Conservation (phyloP, 2,113 vertebrate species). For the Condylura cristata region DNA sequence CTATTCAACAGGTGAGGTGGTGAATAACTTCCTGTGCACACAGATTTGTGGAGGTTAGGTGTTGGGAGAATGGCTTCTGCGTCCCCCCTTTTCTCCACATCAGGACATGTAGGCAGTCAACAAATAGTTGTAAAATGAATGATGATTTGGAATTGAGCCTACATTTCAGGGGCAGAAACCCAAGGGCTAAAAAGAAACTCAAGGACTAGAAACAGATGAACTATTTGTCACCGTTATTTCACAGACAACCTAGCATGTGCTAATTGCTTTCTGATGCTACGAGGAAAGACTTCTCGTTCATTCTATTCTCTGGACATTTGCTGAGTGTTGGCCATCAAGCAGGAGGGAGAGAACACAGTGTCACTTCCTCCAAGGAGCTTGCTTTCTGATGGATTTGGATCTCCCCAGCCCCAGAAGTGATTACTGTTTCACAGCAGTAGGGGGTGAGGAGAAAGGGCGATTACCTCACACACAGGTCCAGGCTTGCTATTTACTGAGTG, state of each 20-base stretch:
- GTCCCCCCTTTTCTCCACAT: background rate
- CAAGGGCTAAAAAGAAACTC: too few species aligned
- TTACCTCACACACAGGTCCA: background rate
- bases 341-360: background rate
- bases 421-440: background rate
- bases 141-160: background rate
- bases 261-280: background rate
- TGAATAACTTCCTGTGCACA: background rate
- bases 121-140: background rate
- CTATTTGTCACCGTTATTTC: background rate
- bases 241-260: background rate
- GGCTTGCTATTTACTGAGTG: background rate
- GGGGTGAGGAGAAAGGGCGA: background rate
- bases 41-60: background rate
- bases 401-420: background rate
- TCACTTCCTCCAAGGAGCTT: background rate
- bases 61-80: background rate
- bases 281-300: background rate
- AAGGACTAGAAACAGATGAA: background rate
- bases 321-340: background rate
- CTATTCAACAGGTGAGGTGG: background rate
- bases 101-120: background rate
- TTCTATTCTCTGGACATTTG: background rate
- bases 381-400: background rate
- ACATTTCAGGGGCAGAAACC: background rate